phyloP scores from a whole-genome alignment of 1,140 invertebrate genomes.

The Zelostemma sp. region DNA sequence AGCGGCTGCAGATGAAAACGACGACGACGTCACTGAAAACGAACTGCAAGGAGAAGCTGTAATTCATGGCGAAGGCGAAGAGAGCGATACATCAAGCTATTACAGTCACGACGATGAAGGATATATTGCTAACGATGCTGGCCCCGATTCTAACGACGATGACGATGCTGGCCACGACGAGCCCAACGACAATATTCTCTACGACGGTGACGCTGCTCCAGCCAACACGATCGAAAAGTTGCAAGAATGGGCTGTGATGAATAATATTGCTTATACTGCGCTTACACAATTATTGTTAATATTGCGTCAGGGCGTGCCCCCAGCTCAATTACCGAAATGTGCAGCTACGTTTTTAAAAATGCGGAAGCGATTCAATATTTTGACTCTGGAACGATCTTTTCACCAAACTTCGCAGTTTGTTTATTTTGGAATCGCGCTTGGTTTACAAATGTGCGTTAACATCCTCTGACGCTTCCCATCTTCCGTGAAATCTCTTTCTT shows the following conservation, averaged over 20 bases:
- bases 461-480: too few relatives aligned
- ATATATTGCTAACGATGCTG: background rate
- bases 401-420: background rate
- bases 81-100: background rate
- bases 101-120: background rate
- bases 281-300: background rate
- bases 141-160: background rate
- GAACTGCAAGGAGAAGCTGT: background rate
- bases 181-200: too few relatives aligned
- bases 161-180: too few relatives aligned
- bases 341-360: background rate
- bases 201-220: too few relatives aligned
- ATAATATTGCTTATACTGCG: background rate
- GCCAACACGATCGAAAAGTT: background rate
- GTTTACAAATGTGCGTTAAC: slow-evolving; percentile 8
- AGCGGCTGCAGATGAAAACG: background rate
- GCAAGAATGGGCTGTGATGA: background rate
- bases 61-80: background rate
- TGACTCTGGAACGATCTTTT: background rate
- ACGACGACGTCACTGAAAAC: background rate
- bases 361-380: background rate
- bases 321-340: background rate
- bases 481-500: too few relatives aligned
- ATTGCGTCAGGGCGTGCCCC: background rate
- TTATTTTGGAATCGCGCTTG: slow-evolving; percentile 14